A percentile compares a stretch with the other conserved stretches of the same genome.
phyloP scores from a whole-genome alignment of 2,888 invertebrate species.

The Lasioglossum marginatum region DNA sequence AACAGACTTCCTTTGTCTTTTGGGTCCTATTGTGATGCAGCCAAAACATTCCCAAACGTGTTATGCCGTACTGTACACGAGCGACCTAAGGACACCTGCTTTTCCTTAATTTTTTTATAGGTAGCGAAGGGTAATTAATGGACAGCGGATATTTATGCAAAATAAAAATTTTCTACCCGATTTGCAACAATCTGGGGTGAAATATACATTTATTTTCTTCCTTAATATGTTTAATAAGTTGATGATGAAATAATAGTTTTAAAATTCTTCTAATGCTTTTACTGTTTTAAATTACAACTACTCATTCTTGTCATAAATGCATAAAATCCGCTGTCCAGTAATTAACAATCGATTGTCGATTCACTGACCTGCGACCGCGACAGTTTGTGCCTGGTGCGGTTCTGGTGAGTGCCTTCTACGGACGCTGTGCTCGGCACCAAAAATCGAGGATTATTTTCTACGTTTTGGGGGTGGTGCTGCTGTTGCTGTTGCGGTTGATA shows the following conservation, averaged over 20 bases:
- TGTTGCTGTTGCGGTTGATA: slow-evolving; percentile 84
- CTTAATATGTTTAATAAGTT: no score
- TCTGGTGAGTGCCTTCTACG: slow-evolving; percentile 81
- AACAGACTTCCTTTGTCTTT: neutral
- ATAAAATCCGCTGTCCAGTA: neutral
- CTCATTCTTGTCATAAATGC: no score
- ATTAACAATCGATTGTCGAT: neutral
- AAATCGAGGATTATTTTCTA: slow-evolving; percentile 84
- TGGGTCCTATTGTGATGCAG: neutral
- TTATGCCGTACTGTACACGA: neutral
- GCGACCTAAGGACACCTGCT: neutral
- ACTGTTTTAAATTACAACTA: no score
- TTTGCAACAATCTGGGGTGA: no score
- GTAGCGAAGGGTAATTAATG: neutral
- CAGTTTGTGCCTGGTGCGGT: slow-evolving; percentile 86
- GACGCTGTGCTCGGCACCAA: slow-evolving; percentile 83
- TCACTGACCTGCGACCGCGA: slow-evolving; percentile 87
- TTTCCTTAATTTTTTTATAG: neutral
- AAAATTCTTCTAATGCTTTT: no score
- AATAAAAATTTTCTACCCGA: no score
- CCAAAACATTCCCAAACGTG: neutral
- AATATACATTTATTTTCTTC: no score
- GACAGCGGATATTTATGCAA: no score
- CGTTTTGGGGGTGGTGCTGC: slow-evolving; percentile 75
- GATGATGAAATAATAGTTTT: no score